Base-by-base conservation (phyloP, 1,140 invertebrate species). In the Aphis craccivora region DNA sequence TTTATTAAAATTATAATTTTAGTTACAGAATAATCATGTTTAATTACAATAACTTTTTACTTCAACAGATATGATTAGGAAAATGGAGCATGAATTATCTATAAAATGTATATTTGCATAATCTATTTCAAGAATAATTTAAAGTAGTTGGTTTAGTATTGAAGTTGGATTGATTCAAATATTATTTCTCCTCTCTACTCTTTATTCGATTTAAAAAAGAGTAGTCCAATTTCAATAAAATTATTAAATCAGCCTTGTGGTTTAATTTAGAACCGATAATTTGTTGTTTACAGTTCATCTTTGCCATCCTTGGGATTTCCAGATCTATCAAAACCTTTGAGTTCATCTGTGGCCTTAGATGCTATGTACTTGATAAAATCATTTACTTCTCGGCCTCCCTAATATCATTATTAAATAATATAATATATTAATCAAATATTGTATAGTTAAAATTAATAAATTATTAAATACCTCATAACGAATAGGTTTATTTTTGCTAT, bases 311-410 rank as follows among this genome's bases (percentile, higher is more conserved):
- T 99, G 81, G 96, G 95, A 94, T 98, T 98, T 94, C 99, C 99
- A 94, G 97, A 97, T 94, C 98, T 97, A 95, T 98, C 98, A 95
- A 96, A 99, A 91, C 97, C 97, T 94, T 98, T 98, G 94, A 99
- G 96, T 95, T 98, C 98, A 93, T 97, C 96, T 51, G 98, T 98
- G 0, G 99, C 96, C 94, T 99, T 97, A 95, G 99, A 97, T 53
- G 99, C 97, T 94, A 99, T 97, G 95, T 99, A 99, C 95, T 99
- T 99, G 87, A 99, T 95, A 95, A 99, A 99, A 95, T 99, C 99
- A 92, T 99, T 97, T 0, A 99, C 95, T 94, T 99, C 98, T 94
- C 99, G 97, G 20, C 98, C 99, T 95, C 98, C 98, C 96, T 97
- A 95, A 0, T 96, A 96, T 30, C 94, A 94, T 94, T 23, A 60